Evolutionary conservation across 2,797 vertebrate species (phyloP).

Genomic region (Centropyge bicolor): DNA sequence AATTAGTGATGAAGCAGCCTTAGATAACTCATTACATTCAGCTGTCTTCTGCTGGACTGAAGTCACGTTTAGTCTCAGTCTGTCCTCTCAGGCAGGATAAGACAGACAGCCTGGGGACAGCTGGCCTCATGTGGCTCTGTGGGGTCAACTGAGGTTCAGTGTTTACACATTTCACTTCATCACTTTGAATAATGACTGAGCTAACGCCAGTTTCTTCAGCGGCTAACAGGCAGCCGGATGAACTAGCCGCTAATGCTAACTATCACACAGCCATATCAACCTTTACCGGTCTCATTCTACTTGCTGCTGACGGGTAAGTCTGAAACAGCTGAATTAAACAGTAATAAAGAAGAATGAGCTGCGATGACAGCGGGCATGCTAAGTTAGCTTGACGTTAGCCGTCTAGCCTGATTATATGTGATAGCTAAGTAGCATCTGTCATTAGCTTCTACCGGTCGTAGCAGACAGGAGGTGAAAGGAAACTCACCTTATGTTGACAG

Average conservation of each 20-base stretch:
- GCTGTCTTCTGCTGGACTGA: neutral
- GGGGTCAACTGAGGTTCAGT: neutral
- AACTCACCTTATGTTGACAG: constrained; percentile 34
- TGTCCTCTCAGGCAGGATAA: neutral
- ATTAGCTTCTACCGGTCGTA: neutral
- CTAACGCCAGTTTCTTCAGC: neutral
- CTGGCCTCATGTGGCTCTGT: neutral
- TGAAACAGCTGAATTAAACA: accelerated
- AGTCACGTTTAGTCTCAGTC: neutral
- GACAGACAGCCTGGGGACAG: neutral
- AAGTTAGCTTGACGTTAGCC: neutral
- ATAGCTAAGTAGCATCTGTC: constrained; percentile 24
- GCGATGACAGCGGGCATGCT: neutral
- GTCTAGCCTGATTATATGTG: constrained; percentile 1
- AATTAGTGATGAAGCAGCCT: neutral
- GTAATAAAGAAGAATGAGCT: accelerated
- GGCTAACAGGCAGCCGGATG: neutral
- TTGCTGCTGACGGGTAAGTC: accelerated
- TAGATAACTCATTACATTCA: neutral
- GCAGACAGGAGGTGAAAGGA: neutral
- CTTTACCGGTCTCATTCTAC: neutral
- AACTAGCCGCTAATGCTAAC: neutral
- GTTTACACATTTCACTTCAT: neutral
- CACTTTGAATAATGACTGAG: neutral
- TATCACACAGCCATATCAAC: neutral